Evolutionary conservation across 2,113 vertebrate species (phyloP).

Genomic region (Tringa solitaria): DNA sequence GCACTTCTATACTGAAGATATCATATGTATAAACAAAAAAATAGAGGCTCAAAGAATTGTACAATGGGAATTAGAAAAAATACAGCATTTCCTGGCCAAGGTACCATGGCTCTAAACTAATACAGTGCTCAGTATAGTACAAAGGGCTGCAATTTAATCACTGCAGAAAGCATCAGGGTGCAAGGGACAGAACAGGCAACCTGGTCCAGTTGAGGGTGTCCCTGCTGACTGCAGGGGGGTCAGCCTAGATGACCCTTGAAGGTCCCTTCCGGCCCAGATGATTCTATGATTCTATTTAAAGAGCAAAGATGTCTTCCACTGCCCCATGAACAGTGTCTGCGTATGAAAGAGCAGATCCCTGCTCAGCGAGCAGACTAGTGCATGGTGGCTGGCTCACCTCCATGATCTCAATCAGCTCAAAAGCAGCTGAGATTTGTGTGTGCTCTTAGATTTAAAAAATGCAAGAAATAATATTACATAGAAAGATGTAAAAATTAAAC

Average conservation of each 20-base stretch:
- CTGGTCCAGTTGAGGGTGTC: too few species aligned
- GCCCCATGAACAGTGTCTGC: neutral
- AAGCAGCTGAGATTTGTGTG: neutral
- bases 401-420: neutral
- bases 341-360: neutral
- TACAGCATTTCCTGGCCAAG: neutral
- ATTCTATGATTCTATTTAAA: too few species aligned
- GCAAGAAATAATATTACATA: neutral
- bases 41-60: neutral
- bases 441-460: neutral
- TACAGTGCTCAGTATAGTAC: neutral
- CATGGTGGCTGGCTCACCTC: neutral
- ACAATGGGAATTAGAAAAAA: neutral
- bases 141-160: neutral
- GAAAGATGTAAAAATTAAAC: neutral
- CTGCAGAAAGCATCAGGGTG: neutral
- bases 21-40: neutral
- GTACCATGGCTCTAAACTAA: neutral
- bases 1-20: neutral
- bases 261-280: too few species aligned
- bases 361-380: fast-evolving
- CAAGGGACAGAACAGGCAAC: neutral
- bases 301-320: neutral
- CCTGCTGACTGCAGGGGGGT: too few species aligned
- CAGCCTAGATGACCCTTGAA: too few species aligned